phyloP scores from a whole-genome alignment of 2,888 invertebrate species.

The Drosophila nigricruria region DNA sequence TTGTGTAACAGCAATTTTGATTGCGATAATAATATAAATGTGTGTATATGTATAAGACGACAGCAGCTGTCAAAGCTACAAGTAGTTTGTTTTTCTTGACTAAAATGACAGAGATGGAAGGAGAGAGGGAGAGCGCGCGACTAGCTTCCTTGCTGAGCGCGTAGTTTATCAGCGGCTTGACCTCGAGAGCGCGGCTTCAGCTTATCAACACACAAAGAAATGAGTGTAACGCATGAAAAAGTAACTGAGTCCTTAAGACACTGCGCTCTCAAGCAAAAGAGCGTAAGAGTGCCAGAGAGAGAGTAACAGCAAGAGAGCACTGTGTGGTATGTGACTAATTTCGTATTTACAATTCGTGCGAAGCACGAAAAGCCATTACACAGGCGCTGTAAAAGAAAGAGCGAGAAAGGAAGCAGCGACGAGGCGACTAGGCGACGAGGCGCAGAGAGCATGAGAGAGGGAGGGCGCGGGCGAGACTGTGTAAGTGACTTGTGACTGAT shows the following conservation, averaged over 20 bases:
- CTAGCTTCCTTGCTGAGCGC: background rate
- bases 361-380: constrained; percentile 28
- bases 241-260: constrained; percentile 20
- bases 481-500: constrained; percentile 51
- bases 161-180: constrained; percentile 31
- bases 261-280: background rate
- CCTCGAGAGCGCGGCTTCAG: constrained; percentile 24
- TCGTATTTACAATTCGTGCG: constrained; percentile 39
- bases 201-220: constrained; percentile 30
- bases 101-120: background rate
- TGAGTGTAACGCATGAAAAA: background rate
- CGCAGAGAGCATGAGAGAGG: background rate
- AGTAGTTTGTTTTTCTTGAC: constrained; percentile 11
- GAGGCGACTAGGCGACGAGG: constrained; percentile 1
- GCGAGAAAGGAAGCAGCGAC: constrained; percentile 1
- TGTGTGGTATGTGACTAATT: constrained; percentile 53
- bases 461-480: background rate
- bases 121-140: background rate
- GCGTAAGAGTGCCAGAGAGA: background rate
- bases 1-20: constrained; percentile 32
- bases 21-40: constrained; percentile 18
- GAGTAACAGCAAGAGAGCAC: background rate
- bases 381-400: constrained; percentile 2
- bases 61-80: constrained; percentile 30
- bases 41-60: constrained; percentile 15